These are phyloP conservation scores for Nansenia antarctica DNA, from an alignment of 2,113 vertebrate species.

Conservation along the genomic window DNA sequence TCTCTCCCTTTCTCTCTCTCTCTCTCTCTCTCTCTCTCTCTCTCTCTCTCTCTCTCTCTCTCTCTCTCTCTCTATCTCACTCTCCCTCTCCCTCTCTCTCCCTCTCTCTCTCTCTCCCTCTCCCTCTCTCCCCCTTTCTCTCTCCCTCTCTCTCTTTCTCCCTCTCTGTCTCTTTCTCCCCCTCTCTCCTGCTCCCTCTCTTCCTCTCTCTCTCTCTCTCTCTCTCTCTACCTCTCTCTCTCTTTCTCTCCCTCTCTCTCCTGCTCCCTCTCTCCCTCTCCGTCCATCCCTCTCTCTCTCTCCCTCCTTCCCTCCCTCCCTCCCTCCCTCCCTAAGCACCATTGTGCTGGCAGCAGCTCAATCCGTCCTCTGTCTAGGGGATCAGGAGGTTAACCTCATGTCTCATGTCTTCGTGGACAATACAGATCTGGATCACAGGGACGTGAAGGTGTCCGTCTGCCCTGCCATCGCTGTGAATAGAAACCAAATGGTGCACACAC, in stretches of 20 bases:
- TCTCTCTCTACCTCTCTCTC: conserved; percentile 18
- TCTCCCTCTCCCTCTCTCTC: conserved; percentile 18
- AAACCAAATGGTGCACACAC: background rate
- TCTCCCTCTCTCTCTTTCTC: conserved; percentile 26
- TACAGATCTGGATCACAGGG: conserved; percentile 19
- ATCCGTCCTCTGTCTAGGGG: conserved; percentile 6
- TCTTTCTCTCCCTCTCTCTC: conserved; percentile 32
- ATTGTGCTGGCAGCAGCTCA: conserved; percentile 19
- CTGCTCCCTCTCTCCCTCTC: conserved; percentile 18
- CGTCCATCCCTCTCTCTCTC: too few species aligned
- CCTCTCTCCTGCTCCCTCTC: conserved; percentile 16
- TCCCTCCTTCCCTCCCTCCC: conserved; percentile 18
- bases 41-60: conserved; percentile 15
- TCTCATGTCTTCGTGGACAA: conserved; percentile 27
- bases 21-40: conserved; percentile 21
- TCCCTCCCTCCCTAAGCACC: conserved; percentile 27
- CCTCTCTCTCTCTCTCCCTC: conserved; percentile 33
- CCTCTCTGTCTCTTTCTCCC: too few species aligned
- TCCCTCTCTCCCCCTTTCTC: too few species aligned
- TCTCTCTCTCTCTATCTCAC: background rate
- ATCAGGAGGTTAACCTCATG: conserved; percentile 32
- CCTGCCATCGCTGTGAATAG: background rate
- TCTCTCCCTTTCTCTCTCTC: conserved; percentile 19
- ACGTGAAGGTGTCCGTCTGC: background rate
- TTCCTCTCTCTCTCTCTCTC: conserved; percentile 18